Percentiles rank a stretch among this genome's conserved stretches.
Evolutionary conservation across 2,888 invertebrate genomes (phyloP).

Genomic region (Macrosiphum euphorbiae): DNA sequence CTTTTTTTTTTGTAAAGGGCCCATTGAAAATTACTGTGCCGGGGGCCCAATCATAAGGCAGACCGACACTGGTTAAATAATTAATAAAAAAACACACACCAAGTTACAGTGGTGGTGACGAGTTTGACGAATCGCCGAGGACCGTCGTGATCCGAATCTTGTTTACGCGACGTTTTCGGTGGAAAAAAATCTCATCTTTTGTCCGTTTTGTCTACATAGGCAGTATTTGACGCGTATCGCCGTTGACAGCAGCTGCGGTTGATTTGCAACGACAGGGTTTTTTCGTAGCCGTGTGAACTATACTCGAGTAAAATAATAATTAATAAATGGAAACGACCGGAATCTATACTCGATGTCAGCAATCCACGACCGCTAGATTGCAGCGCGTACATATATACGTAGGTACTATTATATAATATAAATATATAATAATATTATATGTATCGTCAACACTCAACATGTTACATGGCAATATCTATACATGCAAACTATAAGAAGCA

Average conservation of each 20-base stretch:
- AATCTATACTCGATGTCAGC: background rate
- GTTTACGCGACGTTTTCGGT: background rate
- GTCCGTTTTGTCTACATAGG: background rate
- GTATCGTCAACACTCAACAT: background rate
- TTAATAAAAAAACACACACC: background rate
- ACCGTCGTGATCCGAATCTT: background rate
- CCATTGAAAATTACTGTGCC: too few relatives aligned
- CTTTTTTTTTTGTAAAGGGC: too few relatives aligned
- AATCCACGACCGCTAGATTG: background rate
- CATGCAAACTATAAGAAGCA: background rate
- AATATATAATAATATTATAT: background rate
- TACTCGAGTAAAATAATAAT: background rate
- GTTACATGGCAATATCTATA: too few relatives aligned
- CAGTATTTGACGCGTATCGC: background rate
- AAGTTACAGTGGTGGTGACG: background rate
- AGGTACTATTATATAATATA: background rate
- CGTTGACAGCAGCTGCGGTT: background rate
- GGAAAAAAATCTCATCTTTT: background rate
- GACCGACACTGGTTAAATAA: too few relatives aligned
- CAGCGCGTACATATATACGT: background rate
- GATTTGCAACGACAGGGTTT: background rate
- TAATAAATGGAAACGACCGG: background rate
- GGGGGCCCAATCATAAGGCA: too few relatives aligned
- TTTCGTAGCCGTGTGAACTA: background rate
- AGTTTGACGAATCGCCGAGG: background rate